Evolutionary conservation across 2,888 invertebrate species (phyloP).

Genomic region (Dicyrtomina minuta): DNA sequence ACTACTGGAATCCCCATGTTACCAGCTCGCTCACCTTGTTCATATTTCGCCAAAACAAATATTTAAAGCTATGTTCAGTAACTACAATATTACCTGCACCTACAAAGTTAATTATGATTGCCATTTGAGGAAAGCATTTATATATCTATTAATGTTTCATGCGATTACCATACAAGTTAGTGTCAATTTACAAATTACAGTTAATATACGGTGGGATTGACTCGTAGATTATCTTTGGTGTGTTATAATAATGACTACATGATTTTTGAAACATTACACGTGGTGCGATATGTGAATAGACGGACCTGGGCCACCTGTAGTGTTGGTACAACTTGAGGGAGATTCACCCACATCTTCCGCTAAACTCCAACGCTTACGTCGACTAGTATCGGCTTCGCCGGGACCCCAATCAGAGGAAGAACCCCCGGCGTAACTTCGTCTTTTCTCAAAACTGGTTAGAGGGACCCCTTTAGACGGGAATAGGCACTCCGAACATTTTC

Average conservation of each 20-base stretch:
- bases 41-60: too few relatives aligned
- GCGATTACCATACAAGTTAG: slow-evolving; percentile 1
- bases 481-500: slow-evolving; percentile 40
- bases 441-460: slow-evolving; percentile 38
- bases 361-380: slow-evolving; percentile 46
- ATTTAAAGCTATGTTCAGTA: background rate
- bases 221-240: background rate
- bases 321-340: slow-evolving; percentile 14
- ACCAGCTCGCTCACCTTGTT: too few relatives aligned
- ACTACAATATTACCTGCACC: background rate
- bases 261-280: slow-evolving; percentile 8
- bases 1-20: too few relatives aligned
- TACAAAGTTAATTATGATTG: slow-evolving; percentile 1
- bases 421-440: slow-evolving; percentile 42
- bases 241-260: slow-evolving; percentile 1
- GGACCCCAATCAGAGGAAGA: slow-evolving; percentile 20
- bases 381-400: slow-evolving; percentile 24
- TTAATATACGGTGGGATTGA: background rate
- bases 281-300: slow-evolving; percentile 44
- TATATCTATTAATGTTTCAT: background rate
- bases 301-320: slow-evolving; percentile 40
- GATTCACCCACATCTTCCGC: slow-evolving; percentile 36
- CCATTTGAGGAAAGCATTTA: background rate
- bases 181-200: background rate
- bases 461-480: slow-evolving; percentile 25